Conservation (phyloP, 1,140 invertebrate species). For the Caenorhabditis latens region DNA sequence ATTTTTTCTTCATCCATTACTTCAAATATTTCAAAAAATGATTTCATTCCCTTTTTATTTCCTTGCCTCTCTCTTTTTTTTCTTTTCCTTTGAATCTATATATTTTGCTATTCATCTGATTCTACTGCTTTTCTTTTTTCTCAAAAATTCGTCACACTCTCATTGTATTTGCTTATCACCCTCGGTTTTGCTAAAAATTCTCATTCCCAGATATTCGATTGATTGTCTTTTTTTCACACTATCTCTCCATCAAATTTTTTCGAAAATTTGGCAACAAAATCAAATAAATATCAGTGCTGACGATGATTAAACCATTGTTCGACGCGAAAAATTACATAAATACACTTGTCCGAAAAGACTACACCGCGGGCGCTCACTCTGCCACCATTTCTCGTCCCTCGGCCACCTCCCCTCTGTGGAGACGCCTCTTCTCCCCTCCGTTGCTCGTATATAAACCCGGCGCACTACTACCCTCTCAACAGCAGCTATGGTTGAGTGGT, state of each 20-base stretch:
- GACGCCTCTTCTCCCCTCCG: not conserved
- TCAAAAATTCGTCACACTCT: no score
- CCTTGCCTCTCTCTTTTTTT: no score
- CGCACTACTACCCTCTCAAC: not conserved
- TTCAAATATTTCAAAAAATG: no score
- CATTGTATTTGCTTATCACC: no score
- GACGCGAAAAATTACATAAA: not conserved
- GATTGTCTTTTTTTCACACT: no score
- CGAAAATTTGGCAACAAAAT: not conserved
- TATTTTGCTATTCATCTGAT: no score
- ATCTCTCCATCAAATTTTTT: slow-evolving; percentile 10
- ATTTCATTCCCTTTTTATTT: no score
- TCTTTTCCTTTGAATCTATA: no score
- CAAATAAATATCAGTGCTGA: not conserved
- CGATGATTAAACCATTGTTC: slow-evolving; percentile 19
- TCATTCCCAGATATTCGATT: no score
- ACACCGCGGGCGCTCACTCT: not conserved
- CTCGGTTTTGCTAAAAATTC: no score
- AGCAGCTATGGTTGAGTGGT: slow-evolving; percentile 3
- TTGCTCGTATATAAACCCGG: not conserved
- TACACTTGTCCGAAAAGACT: not conserved
- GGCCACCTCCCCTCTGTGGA: not conserved
- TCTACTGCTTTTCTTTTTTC: no score
- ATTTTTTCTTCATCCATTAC: no score
- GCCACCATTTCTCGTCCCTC: not conserved